Evolutionary conservation across 2,113 vertebrate species (phyloP), one percentile per base, ranked within the genome.

Genomic region (Phyllostomus hastatus): DNA sequence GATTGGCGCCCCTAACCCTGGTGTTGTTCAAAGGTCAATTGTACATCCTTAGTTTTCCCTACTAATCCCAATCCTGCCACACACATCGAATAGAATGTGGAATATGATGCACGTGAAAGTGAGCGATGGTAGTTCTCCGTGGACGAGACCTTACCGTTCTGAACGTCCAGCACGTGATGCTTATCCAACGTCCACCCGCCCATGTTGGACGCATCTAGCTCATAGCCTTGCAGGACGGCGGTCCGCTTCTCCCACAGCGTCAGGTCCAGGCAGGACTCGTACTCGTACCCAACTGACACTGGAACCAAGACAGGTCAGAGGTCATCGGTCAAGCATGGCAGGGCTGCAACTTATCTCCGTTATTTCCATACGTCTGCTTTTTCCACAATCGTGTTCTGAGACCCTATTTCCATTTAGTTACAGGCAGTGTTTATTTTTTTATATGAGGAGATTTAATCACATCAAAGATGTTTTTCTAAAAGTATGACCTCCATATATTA

Each of bases 251-350:
- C 99, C 99, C 99, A 99, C 7, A 99, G 99, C 69, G 99, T 99
- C 93, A 99, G 98, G 97, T 99, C 99, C 94, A 99, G 98, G 93
- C 99, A 99, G 4, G 99, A 99, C 98, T 99, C 99, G 48, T 99
- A 99, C 95, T 99, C 99, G 8, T 99, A 99, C 9, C 99, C 99
- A 94, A 99, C 99, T 33, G 99, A 99, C 97, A 99, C 99, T 99
- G 98, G 89, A 99, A 98, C 22, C 16, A 95, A 88, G 98, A 90
- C 24, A 97, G 26, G 84, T 69, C 78, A 95, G 10, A 72, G 66
- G 28, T 83, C 48, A 89, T 38, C 31, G 48, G 50, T 52, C 75
- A 95, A 33, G 10, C 4, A 7, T 5, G 86, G 78, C 11, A 26
- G 35, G 86, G 75, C 87, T 7, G 11, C n/a, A 41, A 31, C 1